Evolutionary conservation across 2,888 invertebrate genomes (phyloP), one percentile per base, ranked within the genome.

Genomic region (Timema cristinae): DNA sequence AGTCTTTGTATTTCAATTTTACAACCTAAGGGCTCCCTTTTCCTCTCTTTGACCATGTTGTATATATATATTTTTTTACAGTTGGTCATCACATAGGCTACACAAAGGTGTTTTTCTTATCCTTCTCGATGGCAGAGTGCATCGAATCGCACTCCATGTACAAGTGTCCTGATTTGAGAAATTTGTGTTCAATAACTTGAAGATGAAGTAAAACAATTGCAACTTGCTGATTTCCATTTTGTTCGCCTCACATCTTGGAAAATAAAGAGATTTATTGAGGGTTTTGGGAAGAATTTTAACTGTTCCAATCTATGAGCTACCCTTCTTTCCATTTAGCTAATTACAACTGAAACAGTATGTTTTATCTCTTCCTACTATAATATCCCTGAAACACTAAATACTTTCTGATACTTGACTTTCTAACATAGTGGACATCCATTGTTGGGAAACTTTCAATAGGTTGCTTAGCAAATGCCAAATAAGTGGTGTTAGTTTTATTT

Each of bases 111-210:
- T 76, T 66, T 75, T 75, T 77, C 67, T 77, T 76, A 68, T 73
- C 73, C 54, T 61, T 66, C 51, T 78, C 77, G 67, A 76, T 78
- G 10, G 76, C 70, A 72, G 71, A 74, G 56, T 78, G 76, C 77
- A 77, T 78, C 10, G 71, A 72, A 69, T 77, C 77, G 9, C 72
- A 72, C 59, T 78, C 76, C 74, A 77, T 78, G 68, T 73, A 73
- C 16, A 72, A 74, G 71, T 78, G 77, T 8, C 76, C 77, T 52
- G 70, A 74, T 67, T 78, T 76, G 61, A 77, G 73, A 73, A 77
- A 77, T n/a, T 76, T 77, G 15, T 77, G 75, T 68, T 76, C 72
- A 7, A 6, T 59, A 16, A 75, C 67, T 9, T 75, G 67, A 48
- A 79, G 67, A 68, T 74, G 75, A 66, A 76, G 48, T n/a, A 76